Conservation (phyloP, 2,888 invertebrate species). For the Cinara cedri region DNA sequence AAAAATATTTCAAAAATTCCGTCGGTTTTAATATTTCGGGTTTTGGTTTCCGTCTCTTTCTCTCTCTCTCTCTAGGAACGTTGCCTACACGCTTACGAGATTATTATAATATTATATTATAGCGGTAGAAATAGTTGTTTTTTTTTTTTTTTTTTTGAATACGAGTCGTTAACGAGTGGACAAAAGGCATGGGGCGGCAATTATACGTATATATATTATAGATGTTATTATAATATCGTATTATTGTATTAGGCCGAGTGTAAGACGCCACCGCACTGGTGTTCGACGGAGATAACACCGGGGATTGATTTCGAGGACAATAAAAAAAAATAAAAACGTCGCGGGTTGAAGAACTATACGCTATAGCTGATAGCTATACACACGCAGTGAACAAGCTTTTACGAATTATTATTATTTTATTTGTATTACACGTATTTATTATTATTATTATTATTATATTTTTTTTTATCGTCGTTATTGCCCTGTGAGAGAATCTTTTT, state of each 20-base stretch:
- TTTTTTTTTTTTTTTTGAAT: slow-evolving; percentile 12
- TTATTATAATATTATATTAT: not conserved
- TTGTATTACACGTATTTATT: slow-evolving; percentile 21
- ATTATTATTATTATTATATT: slow-evolving; percentile 26
- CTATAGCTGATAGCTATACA: not conserved
- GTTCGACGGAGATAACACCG: slow-evolving; percentile 50
- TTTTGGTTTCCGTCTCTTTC: no score
- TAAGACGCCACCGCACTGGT: slow-evolving; percentile 20
- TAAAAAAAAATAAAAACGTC: slow-evolving; percentile 11
- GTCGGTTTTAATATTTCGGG: no score
- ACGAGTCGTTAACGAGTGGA: slow-evolving; percentile 50
- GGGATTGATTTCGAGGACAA: slow-evolving; percentile 56
- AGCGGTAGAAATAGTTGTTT: not conserved
- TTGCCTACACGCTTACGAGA: not conserved
- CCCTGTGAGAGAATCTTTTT: slow-evolving; percentile 54
- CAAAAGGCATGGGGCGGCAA: slow-evolving; percentile 53
- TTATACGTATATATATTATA: no score
- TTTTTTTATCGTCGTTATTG: slow-evolving; percentile 5
- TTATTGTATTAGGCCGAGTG: no score
- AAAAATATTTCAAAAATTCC: not conserved
- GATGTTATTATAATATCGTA: not conserved
- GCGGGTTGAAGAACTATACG: slow-evolving; percentile 29
- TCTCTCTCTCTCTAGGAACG: not conserved
- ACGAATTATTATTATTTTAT: slow-evolving; percentile 46
- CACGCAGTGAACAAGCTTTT: slow-evolving; percentile 38